These are phyloP conservation scores for Hedychridium roseum DNA, from an alignment of 2,888 invertebrate genomes.

Conservation along the genomic window DNA sequence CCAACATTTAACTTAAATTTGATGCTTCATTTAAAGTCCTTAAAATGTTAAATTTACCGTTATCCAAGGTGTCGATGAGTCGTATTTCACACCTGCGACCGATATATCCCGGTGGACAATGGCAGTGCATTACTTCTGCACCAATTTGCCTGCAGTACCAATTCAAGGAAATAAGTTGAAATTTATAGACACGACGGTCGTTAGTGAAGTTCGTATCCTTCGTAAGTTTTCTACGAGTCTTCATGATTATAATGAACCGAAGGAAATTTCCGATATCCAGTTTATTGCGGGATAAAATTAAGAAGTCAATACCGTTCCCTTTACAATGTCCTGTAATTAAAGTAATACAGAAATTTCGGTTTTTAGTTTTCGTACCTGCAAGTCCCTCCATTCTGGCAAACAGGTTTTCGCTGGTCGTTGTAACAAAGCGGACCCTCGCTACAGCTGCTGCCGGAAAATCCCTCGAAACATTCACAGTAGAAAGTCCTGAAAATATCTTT, in stretches of 20 bases:
- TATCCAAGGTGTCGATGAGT: conserved; percentile 56
- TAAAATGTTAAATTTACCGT: conserved; percentile 33
- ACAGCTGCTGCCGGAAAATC: conserved; percentile 81
- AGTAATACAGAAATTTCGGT: too few species aligned
- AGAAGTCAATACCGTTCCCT: too few species aligned
- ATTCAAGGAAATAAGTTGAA: too few species aligned
- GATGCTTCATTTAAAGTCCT: background rate
- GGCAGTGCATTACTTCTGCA: conserved; percentile 77
- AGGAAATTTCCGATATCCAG: too few species aligned
- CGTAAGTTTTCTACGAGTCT: too few species aligned
- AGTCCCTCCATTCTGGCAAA: conserved; percentile 83
- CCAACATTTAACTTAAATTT: background rate
- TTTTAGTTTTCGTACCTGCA: conserved; percentile 79
- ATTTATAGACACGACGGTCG: too few species aligned
- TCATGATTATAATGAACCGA: too few species aligned
- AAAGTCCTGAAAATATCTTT: conserved; percentile 72
- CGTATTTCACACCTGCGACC: conserved; percentile 77
- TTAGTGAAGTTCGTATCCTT: too few species aligned
- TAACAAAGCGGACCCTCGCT: conserved; percentile 83
- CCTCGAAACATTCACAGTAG: conserved; percentile 82
- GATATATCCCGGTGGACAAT: conserved; percentile 73
- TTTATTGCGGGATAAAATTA: too few species aligned
- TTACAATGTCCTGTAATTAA: too few species aligned
- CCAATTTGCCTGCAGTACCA: conserved; percentile 79
- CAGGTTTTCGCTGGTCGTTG: conserved; percentile 67